Conservation (phyloP, 1,140 invertebrate genomes). For the Schmidtea mediterranea region DNA sequence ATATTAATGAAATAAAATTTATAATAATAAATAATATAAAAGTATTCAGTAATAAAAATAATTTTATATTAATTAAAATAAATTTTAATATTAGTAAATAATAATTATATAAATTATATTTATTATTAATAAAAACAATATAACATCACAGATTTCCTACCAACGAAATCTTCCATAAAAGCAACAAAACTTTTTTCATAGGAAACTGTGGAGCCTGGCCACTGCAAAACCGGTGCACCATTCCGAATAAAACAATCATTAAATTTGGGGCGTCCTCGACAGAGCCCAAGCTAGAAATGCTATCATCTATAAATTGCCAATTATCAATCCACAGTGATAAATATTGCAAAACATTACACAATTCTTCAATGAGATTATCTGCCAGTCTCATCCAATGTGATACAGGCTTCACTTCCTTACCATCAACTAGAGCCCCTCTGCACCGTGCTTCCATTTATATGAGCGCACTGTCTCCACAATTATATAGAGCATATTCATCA, state of each 20-base stretch:
- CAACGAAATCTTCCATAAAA: constrained; percentile 76
- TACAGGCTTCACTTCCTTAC: no score
- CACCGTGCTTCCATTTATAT: no score
- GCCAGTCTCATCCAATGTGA: neutral
- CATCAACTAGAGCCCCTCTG: no score
- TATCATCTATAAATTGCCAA: neutral
- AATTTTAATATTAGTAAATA: no score
- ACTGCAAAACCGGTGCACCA: constrained; percentile 78
- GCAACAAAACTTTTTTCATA: constrained; percentile 79
- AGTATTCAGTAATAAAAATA: no score
- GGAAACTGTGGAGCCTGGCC: constrained; percentile 76
- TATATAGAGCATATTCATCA: constrained; percentile 68
- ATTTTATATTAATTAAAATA: no score
- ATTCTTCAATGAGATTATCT: neutral
- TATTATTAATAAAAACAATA: no score
- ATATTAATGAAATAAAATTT: no score
- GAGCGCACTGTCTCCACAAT: constrained; percentile 57
- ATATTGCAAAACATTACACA: neutral
- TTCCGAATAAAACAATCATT: constrained; percentile 52
- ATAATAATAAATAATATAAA: no score
- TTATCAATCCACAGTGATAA: neutral
- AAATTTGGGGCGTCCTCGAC: constrained; percentile 43
- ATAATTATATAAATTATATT: no score
- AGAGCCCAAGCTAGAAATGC: constrained; percentile 11
- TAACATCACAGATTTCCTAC: no score